Evolutionary conservation across 92 coral and sea anemone genomes (phyloP).

Genomic region (Galaxea fascicularis): DNA sequence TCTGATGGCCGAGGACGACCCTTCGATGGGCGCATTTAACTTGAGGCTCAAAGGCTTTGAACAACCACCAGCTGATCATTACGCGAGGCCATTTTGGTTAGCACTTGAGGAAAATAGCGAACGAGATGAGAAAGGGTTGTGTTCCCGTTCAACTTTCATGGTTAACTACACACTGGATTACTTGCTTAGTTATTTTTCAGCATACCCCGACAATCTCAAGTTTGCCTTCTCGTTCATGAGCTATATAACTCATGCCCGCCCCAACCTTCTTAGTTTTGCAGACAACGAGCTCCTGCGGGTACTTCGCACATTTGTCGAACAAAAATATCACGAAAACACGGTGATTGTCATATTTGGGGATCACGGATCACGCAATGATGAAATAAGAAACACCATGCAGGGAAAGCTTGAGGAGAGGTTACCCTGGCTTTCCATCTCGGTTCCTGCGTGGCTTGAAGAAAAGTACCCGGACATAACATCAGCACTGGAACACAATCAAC

Average conservation of each 20-base stretch:
- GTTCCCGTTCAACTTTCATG: conserved; percentile 79
- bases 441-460: conserved; percentile 82
- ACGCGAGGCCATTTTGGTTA: conserved; percentile 88
- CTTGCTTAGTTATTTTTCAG: conserved; percentile 71
- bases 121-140: conserved; percentile 86
- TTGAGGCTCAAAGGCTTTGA: conserved; percentile 79
- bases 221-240: conserved; percentile 82
- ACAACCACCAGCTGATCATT: conserved; percentile 78
- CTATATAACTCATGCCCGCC: conserved; percentile 83
- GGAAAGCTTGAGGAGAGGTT: conserved; percentile 96
- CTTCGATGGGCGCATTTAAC: conserved; percentile 77
- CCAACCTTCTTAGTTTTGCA: conserved; percentile 76
- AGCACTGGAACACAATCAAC: conserved; percentile 79
- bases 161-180: conserved; percentile 89
- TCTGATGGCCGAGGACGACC: conserved; percentile 85
- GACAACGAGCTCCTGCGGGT: conserved; percentile 79
- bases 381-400: conserved; percentile 88
- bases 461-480: conserved; percentile 74
- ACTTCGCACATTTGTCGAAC: conserved; percentile 64
- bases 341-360: conserved; percentile 80
- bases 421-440: conserved; percentile 93
- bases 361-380: conserved; percentile 93
- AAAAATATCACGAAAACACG: conserved; percentile 76
- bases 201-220: conserved; percentile 80
- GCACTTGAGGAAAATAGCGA: conserved; percentile 66